Evolutionary conservation across 2,113 vertebrate species (phyloP).

Genomic region (Shinisaurus crocodilurus): DNA sequence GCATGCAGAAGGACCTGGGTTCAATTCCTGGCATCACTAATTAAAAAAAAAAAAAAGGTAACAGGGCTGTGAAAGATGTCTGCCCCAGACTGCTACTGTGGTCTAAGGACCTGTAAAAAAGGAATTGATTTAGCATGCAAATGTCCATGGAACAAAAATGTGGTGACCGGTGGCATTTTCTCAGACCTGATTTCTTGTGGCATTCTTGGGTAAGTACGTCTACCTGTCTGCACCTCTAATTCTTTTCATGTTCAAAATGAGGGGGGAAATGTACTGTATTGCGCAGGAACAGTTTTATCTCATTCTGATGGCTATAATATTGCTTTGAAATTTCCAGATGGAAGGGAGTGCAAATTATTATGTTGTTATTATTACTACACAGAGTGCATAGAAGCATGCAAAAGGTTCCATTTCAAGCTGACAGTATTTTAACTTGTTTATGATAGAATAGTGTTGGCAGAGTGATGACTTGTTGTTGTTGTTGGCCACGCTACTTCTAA

Average conservation of each 20-base stretch:
- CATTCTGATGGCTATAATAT: neutral
- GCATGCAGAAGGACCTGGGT: neutral
- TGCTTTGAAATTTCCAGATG: slow-evolving; percentile 29
- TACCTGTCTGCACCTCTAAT: neutral
- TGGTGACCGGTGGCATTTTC: neutral
- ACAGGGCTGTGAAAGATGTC: neutral
- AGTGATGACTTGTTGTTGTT: too few relatives aligned
- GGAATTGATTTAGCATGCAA: neutral
- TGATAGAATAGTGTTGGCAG: neutral
- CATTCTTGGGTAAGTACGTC: neutral
- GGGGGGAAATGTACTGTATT: slow-evolving; percentile 12
- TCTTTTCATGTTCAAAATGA: neutral
- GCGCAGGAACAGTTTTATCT: slow-evolving; percentile 38
- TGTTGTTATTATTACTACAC: neutral
- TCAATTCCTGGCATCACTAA: neutral
- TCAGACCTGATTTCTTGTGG: neutral
- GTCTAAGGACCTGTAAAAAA: neutral
- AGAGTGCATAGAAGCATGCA: slow-evolving; percentile 30
- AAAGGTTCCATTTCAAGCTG: neutral
- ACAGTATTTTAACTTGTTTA: accelerated
- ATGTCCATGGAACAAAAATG: neutral
- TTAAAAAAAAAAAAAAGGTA: neutral
- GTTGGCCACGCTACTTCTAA: too few relatives aligned
- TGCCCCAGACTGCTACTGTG: too few relatives aligned
- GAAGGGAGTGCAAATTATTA: slow-evolving; percentile 19